These are phyloP conservation scores for Hippocampus zosterae DNA, from an alignment of 2,113 vertebrate genomes.

Conservation along the genomic window DNA sequence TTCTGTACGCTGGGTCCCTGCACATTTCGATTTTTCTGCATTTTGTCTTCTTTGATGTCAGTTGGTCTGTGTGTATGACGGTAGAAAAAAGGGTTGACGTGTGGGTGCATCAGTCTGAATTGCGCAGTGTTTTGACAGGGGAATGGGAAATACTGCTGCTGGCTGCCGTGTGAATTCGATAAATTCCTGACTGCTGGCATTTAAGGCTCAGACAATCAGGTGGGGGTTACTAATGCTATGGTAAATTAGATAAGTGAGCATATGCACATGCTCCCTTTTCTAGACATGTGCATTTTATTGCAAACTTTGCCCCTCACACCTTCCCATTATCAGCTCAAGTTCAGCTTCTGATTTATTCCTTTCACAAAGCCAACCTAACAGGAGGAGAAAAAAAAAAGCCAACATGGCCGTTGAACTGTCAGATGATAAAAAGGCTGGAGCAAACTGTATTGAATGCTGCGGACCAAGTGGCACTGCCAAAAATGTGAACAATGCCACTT, in stretches of 20 bases:
- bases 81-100: slow-evolving; percentile 16
- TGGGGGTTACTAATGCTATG: slow-evolving; percentile 12
- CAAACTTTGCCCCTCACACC: background rate
- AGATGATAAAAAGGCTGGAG: no score
- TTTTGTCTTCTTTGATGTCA: slow-evolving; percentile 24
- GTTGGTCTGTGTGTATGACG: slow-evolving; percentile 16
- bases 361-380: background rate
- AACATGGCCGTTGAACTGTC: no score
- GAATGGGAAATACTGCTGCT: slow-evolving; percentile 52
- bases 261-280: background rate
- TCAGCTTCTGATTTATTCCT: slow-evolving; percentile 9
- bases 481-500: no score
- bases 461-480: no score
- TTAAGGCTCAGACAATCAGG: slow-evolving; percentile 12
- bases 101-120: slow-evolving; percentile 21
- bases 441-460: no score
- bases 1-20: slow-evolving; percentile 7
- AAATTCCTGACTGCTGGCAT: slow-evolving; percentile 55
- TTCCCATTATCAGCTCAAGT: slow-evolving; percentile 3
- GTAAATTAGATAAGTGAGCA: slow-evolving; percentile 26
- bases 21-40: background rate
- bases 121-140: slow-evolving; percentile 45
- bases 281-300: background rate
- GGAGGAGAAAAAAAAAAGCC: no score
- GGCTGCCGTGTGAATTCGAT: slow-evolving; percentile 36